Percentiles rank a stretch among this genome's conserved stretches.
phyloP scores from a whole-genome alignment of 2,113 vertebrate genomes.

The Pseudorasbora parva region DNA sequence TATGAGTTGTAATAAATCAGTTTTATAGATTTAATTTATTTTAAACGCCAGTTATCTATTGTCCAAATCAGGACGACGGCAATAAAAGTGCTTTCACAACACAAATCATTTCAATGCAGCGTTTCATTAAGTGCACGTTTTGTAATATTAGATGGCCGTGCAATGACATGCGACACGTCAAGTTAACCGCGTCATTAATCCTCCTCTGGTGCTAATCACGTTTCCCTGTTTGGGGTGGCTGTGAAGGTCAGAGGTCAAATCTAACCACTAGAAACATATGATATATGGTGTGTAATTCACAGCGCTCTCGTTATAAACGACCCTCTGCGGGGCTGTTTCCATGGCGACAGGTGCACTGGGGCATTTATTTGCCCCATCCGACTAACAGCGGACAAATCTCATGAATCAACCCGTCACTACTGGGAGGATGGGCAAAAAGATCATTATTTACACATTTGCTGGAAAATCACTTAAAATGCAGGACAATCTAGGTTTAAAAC shows the following conservation, averaged over 20 bases:
- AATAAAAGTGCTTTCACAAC: too few species aligned
- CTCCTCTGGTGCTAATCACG: constrained; percentile 39
- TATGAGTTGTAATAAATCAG: too few species aligned
- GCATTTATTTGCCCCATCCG: background rate
- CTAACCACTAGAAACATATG: constrained; percentile 17
- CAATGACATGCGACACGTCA: background rate
- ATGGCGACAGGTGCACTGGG: constrained; percentile 41
- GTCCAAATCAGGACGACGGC: too few species aligned
- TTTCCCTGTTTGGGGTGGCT: background rate
- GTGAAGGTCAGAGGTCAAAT: constrained; percentile 42
- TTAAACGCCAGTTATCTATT: too few species aligned
- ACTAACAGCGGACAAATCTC: background rate
- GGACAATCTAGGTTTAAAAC: background rate
- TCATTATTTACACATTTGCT: background rate
- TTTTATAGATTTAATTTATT: too few species aligned
- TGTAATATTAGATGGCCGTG: background rate
- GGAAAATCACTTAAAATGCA: background rate
- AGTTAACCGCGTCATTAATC: constrained; percentile 34
- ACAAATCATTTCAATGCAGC: background rate
- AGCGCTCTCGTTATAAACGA: constrained; percentile 6
- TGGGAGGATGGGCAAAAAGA: background rate
- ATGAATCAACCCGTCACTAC: background rate
- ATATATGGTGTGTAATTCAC: background rate
- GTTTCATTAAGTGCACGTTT: background rate
- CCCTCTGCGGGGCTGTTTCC: constrained; percentile 30